Base-by-base conservation (phyloP, 2,888 invertebrate species). In the Ariolimax columbianus region DNA sequence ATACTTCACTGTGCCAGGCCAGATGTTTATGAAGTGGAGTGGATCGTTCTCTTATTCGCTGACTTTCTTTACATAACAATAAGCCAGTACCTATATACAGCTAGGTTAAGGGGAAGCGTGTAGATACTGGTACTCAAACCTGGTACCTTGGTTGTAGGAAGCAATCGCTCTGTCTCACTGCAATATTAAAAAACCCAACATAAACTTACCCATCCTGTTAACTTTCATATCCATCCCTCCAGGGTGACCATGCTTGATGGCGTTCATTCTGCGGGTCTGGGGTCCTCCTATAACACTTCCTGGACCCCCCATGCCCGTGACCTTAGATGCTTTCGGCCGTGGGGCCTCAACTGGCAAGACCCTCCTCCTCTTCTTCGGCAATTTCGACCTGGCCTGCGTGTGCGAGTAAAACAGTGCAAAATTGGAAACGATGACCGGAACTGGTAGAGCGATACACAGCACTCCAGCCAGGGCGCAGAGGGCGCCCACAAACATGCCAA, bases 351-450 rank as follows among this genome's bases (percentile, higher is more conserved):
- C 97, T 0, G 98, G 97, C 51, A 98, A 95, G 4, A 98, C 97
- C 82, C 97, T 95, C 89, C 98, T 95, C 77, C 98, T 95, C 94
- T 97, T 97, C 95, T 98, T 98, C 0, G 98, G 98, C 90, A 99
- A 95, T 95, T 98, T 98, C 86, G 98, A 97, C 88, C 99, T 96
- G 89, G 99, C 99, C 96, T 99, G 98, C 7, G 98, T 98, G 94
- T 98, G 98, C 0, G 98, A 97, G 94, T 99, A 98, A 95, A 98
- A 98, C 97, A 98, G 97, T 86, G 98, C 97, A 95, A 99, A 99
- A 95, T 99, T 98, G 92, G 97, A 97, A 88, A 98, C 98, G 92
- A 99, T 98, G 75, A 84, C 84, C 0, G 84, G 84, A 92, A 99
- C 98, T 90, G 99, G 99, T 93, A 99, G 96, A 92, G 99, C 99